A percentile compares a stretch with the other conserved stretches of the same genome.
Evolutionary conservation across 2,888 invertebrate genomes (phyloP).

Genomic region (Sarcophaga rosellei): DNA sequence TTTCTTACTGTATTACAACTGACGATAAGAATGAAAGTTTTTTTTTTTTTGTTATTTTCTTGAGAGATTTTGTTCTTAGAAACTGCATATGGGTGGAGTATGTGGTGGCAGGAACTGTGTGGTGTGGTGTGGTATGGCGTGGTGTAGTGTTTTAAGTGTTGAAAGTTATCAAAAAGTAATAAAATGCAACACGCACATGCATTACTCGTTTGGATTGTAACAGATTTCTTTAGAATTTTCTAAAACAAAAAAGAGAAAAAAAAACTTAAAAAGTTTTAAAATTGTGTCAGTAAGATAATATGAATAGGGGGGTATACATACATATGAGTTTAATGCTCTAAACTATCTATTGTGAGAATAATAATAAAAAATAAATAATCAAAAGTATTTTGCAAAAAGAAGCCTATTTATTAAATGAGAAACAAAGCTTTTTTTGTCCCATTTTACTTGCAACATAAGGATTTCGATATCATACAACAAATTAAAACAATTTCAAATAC

Average conservation of each 20-base stretch:
- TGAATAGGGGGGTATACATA: background rate
- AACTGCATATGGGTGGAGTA: background rate
- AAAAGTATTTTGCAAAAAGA: too few species aligned
- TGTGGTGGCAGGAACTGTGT: too few species aligned
- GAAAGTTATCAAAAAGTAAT: constrained; percentile 51
- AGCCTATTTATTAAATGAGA: too few species aligned
- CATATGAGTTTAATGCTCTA: too few species aligned
- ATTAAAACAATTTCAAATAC: too few species aligned
- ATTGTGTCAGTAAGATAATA: background rate
- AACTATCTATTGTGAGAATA: too few species aligned
- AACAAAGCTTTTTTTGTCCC: too few species aligned
- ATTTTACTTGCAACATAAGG: too few species aligned
- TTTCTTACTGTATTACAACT: background rate
- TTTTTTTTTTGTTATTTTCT: background rate
- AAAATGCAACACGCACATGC: constrained; percentile 11
- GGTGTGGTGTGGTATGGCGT: too few species aligned
- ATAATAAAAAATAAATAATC: too few species aligned
- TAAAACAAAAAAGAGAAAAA: background rate
- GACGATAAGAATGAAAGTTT: constrained; percentile 46
- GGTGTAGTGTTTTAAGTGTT: constrained; percentile 15
- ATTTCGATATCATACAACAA: too few species aligned
- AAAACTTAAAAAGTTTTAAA: background rate
- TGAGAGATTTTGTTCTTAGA: constrained; percentile 3
- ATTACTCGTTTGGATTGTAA: background rate
- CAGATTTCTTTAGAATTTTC: background rate